These are phyloP conservation scores for Simalia tracyae DNA, from an alignment of 2,797 vertebrate species.

Conservation along the genomic window DNA sequence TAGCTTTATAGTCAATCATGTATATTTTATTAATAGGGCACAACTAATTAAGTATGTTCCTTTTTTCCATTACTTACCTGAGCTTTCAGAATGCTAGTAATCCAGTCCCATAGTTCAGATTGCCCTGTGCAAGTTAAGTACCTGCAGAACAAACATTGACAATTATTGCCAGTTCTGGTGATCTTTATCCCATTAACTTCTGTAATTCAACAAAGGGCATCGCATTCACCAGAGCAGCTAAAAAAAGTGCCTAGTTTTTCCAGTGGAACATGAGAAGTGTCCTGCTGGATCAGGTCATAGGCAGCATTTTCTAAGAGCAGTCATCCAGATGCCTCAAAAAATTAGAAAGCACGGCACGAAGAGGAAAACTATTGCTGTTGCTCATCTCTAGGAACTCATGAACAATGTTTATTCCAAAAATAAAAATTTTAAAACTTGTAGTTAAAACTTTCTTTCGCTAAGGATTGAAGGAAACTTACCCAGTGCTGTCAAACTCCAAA, in stretches of 20 bases:
- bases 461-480: neutral
- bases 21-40: neutral
- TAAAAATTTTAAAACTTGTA: neutral
- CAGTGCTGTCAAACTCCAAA: neutral
- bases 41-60: neutral
- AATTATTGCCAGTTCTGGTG: neutral
- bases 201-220: neutral
- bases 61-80: slow-evolving; percentile 76
- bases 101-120: slow-evolving; percentile 95
- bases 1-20: neutral
- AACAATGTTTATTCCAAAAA: neutral
- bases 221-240: neutral
- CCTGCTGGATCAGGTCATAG: neutral
- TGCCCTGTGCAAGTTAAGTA: slow-evolving; percentile 85
- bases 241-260: neutral
- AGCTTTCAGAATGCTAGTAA: slow-evolving; percentile 89
- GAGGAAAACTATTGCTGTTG: neutral
- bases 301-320: neutral
- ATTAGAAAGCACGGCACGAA: neutral
- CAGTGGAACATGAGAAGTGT: neutral
- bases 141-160: slow-evolving; percentile 65
- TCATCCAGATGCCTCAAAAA: neutral
- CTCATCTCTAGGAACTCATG: neutral
- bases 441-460: neutral
- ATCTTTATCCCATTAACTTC: neutral